Conservation (phyloP, 2,888 invertebrate species). For the Dioctria rufipes region DNA sequence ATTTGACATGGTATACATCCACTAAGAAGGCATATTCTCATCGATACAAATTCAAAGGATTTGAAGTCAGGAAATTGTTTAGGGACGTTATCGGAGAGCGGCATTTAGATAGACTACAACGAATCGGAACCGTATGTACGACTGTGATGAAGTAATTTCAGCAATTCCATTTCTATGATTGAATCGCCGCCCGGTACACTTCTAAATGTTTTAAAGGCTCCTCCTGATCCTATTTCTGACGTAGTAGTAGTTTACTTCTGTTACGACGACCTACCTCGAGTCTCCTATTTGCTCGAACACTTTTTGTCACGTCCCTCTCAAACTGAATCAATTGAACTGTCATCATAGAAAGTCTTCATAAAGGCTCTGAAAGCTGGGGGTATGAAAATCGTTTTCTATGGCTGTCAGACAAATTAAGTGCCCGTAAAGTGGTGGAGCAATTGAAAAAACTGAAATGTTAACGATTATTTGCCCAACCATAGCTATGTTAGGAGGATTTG, state of each 20-base stretch:
- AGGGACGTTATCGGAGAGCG: not conserved
- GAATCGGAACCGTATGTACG: not conserved
- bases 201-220: not conserved
- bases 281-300: not conserved
- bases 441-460: conserved; percentile 9
- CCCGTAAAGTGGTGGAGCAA: conserved; percentile 12
- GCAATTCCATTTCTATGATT: not conserved
- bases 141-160: not conserved
- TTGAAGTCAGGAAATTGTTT: not conserved
- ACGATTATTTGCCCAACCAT: not conserved
- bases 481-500: not conserved
- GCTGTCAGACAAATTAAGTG: conserved; percentile 38
- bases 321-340: conserved; percentile 29
- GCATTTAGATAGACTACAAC: not conserved
- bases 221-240: too few species aligned
- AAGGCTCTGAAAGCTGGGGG: not conserved
- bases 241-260: not conserved
- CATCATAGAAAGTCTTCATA: conserved; percentile 10
- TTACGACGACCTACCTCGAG: not conserved
- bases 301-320: conserved; percentile 16
- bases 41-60: not conserved
- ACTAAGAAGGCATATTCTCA: not conserved
- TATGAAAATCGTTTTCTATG: conserved; percentile 8
- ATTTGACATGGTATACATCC: not conserved
- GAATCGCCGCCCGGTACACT: not conserved